These are phyloP conservation scores for Climacteris rufus DNA, from an alignment of 2,113 vertebrate species.

Conservation along the genomic window DNA sequence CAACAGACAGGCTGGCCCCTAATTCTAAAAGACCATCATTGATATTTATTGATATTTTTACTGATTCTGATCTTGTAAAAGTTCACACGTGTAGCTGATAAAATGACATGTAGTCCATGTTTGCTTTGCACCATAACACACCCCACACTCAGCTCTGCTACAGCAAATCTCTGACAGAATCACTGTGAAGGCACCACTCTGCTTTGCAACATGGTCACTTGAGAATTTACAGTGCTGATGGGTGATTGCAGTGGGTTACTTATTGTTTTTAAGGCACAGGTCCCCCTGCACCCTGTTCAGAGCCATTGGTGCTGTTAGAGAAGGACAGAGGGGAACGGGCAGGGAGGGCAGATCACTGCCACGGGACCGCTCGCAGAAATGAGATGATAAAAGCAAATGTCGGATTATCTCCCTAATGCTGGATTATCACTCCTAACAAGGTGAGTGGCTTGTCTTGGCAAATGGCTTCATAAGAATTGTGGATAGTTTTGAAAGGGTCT, in stretches of 20 bases:
- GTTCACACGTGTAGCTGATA: not conserved
- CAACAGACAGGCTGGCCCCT: not conserved
- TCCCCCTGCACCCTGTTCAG: not conserved
- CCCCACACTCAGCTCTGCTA: not conserved
- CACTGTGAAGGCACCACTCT: not conserved
- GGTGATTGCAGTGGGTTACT: not conserved
- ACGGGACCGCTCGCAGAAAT: not conserved
- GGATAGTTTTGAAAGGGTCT: constrained; percentile 30
- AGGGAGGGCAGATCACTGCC: not conserved
- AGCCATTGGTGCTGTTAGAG: not conserved
- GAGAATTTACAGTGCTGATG: not conserved
- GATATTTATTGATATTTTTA: not conserved
- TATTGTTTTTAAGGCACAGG: not conserved
- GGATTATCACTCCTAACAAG: constrained; percentile 59
- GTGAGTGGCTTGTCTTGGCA: constrained; percentile 51
- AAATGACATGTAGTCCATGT: fast-evolving
- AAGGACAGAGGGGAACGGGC: not conserved
- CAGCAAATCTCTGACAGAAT: not conserved
- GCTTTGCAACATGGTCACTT: not conserved
- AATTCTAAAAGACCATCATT: not conserved
- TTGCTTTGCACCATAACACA: fast-evolving
- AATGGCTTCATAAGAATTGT: constrained; percentile 30
- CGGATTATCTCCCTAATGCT: constrained; percentile 47
- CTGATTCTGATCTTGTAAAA: not conserved
- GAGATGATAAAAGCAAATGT: constrained; percentile 44